Conservation (phyloP, 2,797 vertebrate genomes). For the Varecia variegata region DNA sequence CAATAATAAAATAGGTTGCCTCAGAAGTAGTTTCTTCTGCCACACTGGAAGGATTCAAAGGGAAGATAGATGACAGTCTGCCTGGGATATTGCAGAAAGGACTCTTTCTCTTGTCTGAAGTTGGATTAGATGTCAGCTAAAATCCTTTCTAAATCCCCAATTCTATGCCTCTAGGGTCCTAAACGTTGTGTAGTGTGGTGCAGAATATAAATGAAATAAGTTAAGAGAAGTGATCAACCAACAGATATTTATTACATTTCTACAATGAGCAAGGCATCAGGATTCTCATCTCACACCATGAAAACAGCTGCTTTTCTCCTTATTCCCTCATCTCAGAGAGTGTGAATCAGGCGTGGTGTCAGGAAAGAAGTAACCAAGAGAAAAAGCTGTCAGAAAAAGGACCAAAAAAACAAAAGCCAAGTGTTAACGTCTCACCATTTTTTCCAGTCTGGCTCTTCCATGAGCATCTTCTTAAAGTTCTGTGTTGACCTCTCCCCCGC, state of each 20-base stretch:
- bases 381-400: not conserved
- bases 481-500: not conserved
- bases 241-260: not conserved
- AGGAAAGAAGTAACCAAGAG: not conserved
- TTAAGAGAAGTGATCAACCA: not conserved
- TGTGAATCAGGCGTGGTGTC: not conserved
- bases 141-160: not conserved
- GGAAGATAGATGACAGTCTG: not conserved
- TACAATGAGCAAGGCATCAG: not conserved
- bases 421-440: slow-evolving; percentile 27
- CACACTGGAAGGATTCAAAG: not conserved
- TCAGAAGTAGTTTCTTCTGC: not conserved
- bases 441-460: not conserved
- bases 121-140: not conserved
- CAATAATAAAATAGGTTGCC: not conserved
- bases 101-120: not conserved
- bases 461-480: slow-evolving; percentile 28
- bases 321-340: not conserved
- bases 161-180: not conserved
- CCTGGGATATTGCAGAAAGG: not conserved
- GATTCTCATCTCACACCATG: not conserved
- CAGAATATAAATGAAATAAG: slow-evolving; percentile 16
- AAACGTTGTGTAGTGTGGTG: not conserved
- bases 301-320: not conserved
- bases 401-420: not conserved